These are phyloP conservation scores for Prosapia bicincta DNA, from an alignment of 2,888 invertebrate species.

Conservation along the genomic window DNA sequence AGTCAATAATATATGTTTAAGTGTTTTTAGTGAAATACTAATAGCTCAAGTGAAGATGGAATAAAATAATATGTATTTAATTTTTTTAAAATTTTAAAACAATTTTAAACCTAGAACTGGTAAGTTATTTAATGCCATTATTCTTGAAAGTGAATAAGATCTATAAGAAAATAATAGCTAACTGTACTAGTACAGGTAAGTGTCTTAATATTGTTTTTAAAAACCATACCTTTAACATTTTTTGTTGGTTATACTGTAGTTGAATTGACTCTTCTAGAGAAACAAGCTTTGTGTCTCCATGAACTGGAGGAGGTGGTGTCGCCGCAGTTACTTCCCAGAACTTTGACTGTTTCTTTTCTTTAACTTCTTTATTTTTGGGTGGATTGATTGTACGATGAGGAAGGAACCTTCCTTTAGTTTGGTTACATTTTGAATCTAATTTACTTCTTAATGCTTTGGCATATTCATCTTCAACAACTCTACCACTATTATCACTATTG, in stretches of 20 bases:
- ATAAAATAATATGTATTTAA: no score
- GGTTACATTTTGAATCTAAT: constrained; percentile 45
- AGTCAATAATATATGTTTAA: no score
- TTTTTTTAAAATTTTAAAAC: no score
- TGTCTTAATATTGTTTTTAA: no score
- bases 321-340: constrained; percentile 62
- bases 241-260: constrained; percentile 52
- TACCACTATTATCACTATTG: not conserved
- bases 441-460: constrained; percentile 54
- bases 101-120: no score
- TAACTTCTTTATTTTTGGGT: constrained; percentile 51
- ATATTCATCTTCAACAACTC: constrained; percentile 47
- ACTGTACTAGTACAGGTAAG: no score
- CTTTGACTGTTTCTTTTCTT: constrained; percentile 48
- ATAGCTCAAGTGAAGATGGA: no score
- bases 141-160: no score
- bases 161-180: no score
- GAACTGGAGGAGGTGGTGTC: constrained; percentile 56
- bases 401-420: constrained; percentile 47
- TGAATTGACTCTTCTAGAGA: constrained; percentile 55
- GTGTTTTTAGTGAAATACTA: no score
- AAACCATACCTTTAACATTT: constrained; percentile 43
- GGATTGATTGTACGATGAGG: constrained; percentile 54
- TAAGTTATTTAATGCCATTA: no score
- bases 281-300: constrained; percentile 53